Evolutionary conservation across 2,888 invertebrate genomes (phyloP).

Genomic region (Malthinus seriepunctatus): DNA sequence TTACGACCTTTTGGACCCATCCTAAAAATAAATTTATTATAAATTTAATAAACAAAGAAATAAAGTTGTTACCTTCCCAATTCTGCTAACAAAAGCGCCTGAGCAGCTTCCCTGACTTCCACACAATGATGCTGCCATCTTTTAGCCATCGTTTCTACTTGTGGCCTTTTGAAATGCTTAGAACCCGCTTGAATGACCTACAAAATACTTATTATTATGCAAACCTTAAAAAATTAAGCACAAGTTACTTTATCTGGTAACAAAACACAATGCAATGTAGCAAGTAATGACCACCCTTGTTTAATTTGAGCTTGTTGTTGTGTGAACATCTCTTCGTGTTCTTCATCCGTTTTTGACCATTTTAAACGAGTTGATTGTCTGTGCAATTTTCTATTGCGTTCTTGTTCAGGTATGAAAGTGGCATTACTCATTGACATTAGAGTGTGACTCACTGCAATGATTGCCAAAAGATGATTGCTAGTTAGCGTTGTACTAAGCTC

Average conservation of each 20-base stretch:
- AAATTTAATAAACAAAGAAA: background rate
- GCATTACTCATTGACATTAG: slow-evolving; percentile 98
- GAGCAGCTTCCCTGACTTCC: slow-evolving; percentile 96
- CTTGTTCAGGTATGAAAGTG: slow-evolving; percentile 88
- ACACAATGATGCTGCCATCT: slow-evolving; percentile 99
- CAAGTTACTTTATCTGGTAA: slow-evolving; percentile 85
- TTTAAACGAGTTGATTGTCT: slow-evolving; percentile 68
- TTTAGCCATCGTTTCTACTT: slow-evolving; percentile 96
- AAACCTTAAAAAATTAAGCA: background rate
- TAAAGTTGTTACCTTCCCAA: slow-evolving; percentile 64
- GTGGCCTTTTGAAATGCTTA: slow-evolving; percentile 87
- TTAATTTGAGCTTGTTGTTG: slow-evolving; percentile 92
- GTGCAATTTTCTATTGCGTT: slow-evolving; percentile 76
- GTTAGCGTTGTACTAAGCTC: slow-evolving; percentile 93
- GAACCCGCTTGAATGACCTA: slow-evolving; percentile 62
- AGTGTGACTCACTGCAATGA: slow-evolving; percentile 94
- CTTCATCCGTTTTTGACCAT: slow-evolving; percentile 77
- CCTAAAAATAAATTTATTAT: slow-evolving; percentile 46
- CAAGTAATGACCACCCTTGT: slow-evolving; percentile 95
- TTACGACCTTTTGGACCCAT: slow-evolving; percentile 91
- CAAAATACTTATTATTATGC: background rate
- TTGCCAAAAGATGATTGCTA: slow-evolving; percentile 92
- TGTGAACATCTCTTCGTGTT: slow-evolving; percentile 80
- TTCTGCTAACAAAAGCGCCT: slow-evolving; percentile 92
- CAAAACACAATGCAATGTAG: slow-evolving; percentile 94